These are phyloP conservation scores for Eugnorisma glareosa DNA, from an alignment of 2,888 invertebrate genomes.

Conservation along the genomic window DNA sequence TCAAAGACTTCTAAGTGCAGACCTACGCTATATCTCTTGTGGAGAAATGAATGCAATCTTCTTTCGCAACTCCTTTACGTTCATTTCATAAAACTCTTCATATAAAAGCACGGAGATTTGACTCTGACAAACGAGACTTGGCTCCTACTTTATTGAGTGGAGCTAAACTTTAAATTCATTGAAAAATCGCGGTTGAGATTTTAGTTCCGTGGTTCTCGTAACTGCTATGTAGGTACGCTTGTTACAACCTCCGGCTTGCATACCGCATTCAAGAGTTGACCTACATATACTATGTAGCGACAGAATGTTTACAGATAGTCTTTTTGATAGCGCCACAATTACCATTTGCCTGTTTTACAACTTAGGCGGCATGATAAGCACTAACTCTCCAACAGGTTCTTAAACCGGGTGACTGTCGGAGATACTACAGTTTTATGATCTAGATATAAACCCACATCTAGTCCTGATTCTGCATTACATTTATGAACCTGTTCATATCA, in stretches of 20 bases:
- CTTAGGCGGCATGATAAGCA: slow-evolving; percentile 21
- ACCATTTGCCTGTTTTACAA: slow-evolving; percentile 23
- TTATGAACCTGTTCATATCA: slow-evolving; percentile 17
- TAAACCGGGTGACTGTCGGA: slow-evolving; percentile 7
- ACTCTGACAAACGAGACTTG: slow-evolving; percentile 57
- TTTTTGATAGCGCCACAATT: slow-evolving; percentile 15
- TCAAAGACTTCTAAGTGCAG: slow-evolving; percentile 54
- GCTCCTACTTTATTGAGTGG: slow-evolving; percentile 53
- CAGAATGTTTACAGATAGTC: neutral
- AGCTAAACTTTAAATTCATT: slow-evolving; percentile 47
- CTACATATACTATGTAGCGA: neutral
- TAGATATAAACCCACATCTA: slow-evolving; percentile 34
- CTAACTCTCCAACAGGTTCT: slow-evolving; percentile 18
- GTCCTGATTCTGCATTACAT: slow-evolving; percentile 18
- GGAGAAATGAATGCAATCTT: slow-evolving; percentile 59
- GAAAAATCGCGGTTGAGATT: slow-evolving; percentile 40
- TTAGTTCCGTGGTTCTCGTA: slow-evolving; percentile 1
- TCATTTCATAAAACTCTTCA: slow-evolving; percentile 61
- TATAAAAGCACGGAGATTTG: slow-evolving; percentile 58
- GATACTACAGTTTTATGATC: slow-evolving; percentile 37
- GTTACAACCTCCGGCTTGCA: slow-evolving; percentile 7
- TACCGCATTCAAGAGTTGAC: slow-evolving; percentile 7
- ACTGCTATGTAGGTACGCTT: slow-evolving; percentile 18
- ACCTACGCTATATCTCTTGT: slow-evolving; percentile 29
- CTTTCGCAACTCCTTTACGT: slow-evolving; percentile 44